phyloP scores from a whole-genome alignment of 2,797 vertebrate species.

The Oryzias sinensis region DNA sequence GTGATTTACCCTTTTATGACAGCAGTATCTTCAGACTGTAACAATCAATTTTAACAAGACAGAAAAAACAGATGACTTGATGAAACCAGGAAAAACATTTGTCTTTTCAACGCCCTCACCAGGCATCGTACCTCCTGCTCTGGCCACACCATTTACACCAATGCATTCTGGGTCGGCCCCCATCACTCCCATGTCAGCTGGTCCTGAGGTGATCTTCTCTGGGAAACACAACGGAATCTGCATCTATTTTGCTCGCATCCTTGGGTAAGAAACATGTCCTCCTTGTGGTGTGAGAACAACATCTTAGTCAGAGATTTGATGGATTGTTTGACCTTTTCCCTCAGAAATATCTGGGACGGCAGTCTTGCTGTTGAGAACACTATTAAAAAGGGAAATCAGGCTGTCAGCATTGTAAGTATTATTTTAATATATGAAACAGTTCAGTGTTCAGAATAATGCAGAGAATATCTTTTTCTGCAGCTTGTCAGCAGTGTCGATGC shows the following conservation, averaged over 20 bases:
- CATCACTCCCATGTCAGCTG: slow-evolving; percentile 79
- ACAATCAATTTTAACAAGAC: background rate
- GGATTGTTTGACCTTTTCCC: background rate
- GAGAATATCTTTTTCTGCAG: slow-evolving; percentile 50
- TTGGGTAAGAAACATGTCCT: slow-evolving; percentile 81
- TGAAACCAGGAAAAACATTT: too few relatives aligned
- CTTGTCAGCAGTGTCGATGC: slow-evolving; percentile 88
- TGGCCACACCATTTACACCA: slow-evolving; percentile 78
- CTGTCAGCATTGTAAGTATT: slow-evolving; percentile 85
- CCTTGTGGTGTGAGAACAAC: slow-evolving; percentile 1
- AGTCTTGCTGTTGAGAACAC: slow-evolving; percentile 88
- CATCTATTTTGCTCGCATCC: slow-evolving; percentile 92
- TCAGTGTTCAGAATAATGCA: background rate
- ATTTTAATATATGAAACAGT: background rate
- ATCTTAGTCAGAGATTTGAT: background rate
- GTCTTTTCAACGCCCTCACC: too few relatives aligned
- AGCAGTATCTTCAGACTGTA: too few relatives aligned
- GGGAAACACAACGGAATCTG: slow-evolving; percentile 96
- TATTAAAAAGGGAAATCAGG: slow-evolving; percentile 86
- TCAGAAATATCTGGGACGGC: slow-evolving; percentile 97
- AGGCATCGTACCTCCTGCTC: slow-evolving; percentile 77
- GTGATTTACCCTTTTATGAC: too few relatives aligned
- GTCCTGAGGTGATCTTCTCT: slow-evolving; percentile 94
- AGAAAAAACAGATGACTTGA: background rate
- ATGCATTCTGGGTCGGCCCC: slow-evolving; percentile 65